Evolutionary conservation across 2,113 vertebrate genomes (phyloP), one percentile per base, ranked within the genome.

Genomic region (Trichomycterus rosablanca): DNA sequence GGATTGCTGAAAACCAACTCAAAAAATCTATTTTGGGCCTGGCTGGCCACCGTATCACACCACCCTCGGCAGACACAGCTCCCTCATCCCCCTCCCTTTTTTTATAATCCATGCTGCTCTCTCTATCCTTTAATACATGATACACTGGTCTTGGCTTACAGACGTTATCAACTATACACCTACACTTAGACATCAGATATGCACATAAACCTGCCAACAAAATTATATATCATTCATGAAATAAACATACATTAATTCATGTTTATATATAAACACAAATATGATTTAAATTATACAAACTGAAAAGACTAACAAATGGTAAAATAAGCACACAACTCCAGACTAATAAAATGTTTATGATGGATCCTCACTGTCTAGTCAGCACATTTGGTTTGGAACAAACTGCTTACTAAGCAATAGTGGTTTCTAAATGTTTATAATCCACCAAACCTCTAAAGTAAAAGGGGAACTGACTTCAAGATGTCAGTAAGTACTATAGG

Each of bases 1-100:
- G 18, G 37, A 53, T 5, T 15, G 23, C 49, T 53, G 24, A 53
- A 14, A 10, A 10, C 16, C 26, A 52, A 35, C 19, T 20, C 19
- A 34, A 63, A 16, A 76, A 61, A 61, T 59, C 78, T 80, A 80
- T 75, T 80, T 81, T 76, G 85, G 66, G 70, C 87, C 85, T 86
- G 69, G 70, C 80, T 69, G 85, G 83, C 84, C 79, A 71, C 84
- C 84, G 82, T 86, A 89, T 93, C 91, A 89, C 90, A 86, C 90
- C 89, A 91, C 90, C 78, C 78, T 75, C 77, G 14, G 76, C 84
- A 86, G 88, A 87, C 86, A 78, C 77, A 87, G 82, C 85, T 75
- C 80, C 52, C 68, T 63, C 66, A 43, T 24, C 68, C 44, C 51
- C 46, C 59, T 59, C 72, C 54, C 72, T 53, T 56, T 10, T 48